Evolutionary conservation across 2,113 vertebrate species (phyloP).

Genomic region (Hemiprocne comata): DNA sequence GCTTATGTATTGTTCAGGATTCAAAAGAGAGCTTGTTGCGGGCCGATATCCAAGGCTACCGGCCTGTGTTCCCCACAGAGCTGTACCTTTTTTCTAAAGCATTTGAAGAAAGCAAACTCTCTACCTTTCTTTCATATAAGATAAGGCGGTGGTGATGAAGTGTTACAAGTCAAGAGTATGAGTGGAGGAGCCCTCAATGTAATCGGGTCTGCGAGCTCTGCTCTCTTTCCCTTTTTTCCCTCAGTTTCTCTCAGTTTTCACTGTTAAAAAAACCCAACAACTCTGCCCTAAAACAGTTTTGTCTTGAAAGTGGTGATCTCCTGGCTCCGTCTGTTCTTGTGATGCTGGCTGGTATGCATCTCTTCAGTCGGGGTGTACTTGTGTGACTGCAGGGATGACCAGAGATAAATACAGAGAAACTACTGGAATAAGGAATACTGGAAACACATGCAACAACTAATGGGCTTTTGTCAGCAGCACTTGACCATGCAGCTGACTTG

Average conservation of each 20-base stretch:
- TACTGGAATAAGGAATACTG: not conserved
- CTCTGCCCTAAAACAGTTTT: not conserved
- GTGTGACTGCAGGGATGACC: not conserved
- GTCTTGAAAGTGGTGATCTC: not conserved
- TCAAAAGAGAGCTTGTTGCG: not conserved
- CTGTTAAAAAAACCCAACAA: not conserved
- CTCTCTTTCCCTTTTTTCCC: not conserved
- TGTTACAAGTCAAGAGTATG: not conserved
- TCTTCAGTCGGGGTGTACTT: accelerated
- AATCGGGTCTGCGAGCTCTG: not conserved
- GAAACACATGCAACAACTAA: accelerated
- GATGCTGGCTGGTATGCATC: not conserved
- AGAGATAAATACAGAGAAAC: not conserved
- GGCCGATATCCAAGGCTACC: too few relatives aligned
- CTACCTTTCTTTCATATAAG: not conserved
- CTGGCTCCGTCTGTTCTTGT: not conserved
- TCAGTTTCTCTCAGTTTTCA: not conserved
- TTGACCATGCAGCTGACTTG: not conserved
- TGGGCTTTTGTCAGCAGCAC: not conserved
- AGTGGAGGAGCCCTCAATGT: not conserved
- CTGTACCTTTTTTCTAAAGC: not conserved
- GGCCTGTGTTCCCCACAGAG: too few relatives aligned
- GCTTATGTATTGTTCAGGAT: not conserved
- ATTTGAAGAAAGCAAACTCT: not conserved
- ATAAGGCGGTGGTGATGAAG: not conserved